Base-by-base conservation (phyloP, 2,113 vertebrate genomes). In the Scolopax mira region DNA sequence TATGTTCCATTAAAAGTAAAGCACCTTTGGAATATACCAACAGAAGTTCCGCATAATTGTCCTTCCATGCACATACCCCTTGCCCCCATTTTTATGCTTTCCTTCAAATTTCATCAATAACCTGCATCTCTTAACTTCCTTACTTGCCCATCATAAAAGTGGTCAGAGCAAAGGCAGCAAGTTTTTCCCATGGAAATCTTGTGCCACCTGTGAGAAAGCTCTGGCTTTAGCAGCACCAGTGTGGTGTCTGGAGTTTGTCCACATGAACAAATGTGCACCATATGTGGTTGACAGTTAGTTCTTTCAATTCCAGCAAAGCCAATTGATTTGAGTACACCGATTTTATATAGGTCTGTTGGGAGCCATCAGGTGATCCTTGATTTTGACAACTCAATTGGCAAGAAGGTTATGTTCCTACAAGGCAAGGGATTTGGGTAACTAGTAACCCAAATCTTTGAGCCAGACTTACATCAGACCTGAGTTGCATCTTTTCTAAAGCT, bases 321-420 rank as follows among this genome's bases (percentile, higher is more conserved):
- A 93, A 90, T 96, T 96, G 95, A 97, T 95, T 89, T 67, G 81
- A 97, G 91, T 54, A 71, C 80, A 93, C 93, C 81, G 66, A 48
- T 74, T 97, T 93, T 37, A 62, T 41, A 91, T 46, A 41, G 70
- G 66, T 90, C 87, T 94, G 54, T 58, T 93, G 86, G 92, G 89
- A 96, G 92, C 75, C 95, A 89, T 94, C 92, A 94, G 93, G 92
- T 55, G 85, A 91, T 71, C 88, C 92, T 85, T 37, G 74, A 62
- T 93, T 92, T 92, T 96, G 96, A 97, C 85, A 93, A 93, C 88
- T 97, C 92, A 96, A 96, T 97, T 88, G 93, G 92, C 61, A 79
- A 82, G 69, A 77, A 93, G 70, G 55, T 82, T 82, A n/a, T 85
- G 44, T 92, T 93, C 72, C 89, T 37, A 15, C 46, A 64, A 86